Evolutionary conservation across 1,140 invertebrate genomes (phyloP), one percentile per base, ranked within the genome.

Genomic region (Papilio machaon): DNA sequence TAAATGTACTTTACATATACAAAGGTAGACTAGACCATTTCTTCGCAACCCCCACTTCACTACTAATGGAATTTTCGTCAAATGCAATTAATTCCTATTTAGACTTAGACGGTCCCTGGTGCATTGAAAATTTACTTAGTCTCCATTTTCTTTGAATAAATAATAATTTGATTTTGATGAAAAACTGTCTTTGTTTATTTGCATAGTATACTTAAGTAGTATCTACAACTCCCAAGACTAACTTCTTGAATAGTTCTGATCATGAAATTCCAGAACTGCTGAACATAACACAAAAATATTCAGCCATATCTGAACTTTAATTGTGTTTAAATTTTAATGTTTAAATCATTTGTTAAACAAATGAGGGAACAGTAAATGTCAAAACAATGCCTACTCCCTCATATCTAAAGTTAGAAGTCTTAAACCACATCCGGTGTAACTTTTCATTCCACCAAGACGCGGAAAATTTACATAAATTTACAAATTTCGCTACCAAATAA

Each of bases 391-490:
- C 83, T 83, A 82, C 82, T 75, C 86, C 85, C 83, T 86, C 81
- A 75, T 86, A 90, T 85, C 88, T 88, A 74, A 79, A 58, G 79
- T 70, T 81, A 79, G 77, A 73, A 77, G 80, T 80, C 83, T 79
- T 82, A 82, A 60, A 74, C 82, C 80, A 80, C 80, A 79, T 84
- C 82, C 84, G 83, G 82, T 76, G 82, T 86, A 91, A 89, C 88
- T 88, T 90, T 90, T 87, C 86, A 85, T 86, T 82, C 83, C 84
- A 85, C 86, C 82, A 94, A 94, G 92, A 94, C 91, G 92, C 86
- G 88, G 81, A 87, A 91, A 92, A 94, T 94, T 94, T 94, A 90
- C 92, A 94, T 94, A 94, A 94, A 94, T 94, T 94, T 92, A 91
- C 91, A 92, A 94, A 94, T 92, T 93, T 89, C 88, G 83, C 89